Base-by-base conservation (phyloP, 2,113 vertebrate species). In the Recurvirostra avosetta region DNA sequence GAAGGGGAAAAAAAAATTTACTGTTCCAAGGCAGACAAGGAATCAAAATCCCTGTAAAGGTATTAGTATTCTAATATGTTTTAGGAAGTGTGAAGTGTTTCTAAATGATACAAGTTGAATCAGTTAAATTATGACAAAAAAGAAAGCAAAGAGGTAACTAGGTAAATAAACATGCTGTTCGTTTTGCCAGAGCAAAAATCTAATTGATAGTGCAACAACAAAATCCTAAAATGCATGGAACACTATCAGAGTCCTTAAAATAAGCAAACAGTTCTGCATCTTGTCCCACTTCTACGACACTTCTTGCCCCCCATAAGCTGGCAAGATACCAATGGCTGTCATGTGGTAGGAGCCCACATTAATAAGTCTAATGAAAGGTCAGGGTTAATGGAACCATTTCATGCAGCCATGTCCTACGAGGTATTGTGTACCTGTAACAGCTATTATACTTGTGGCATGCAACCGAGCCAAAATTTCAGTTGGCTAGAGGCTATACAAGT, bases 1-100 rank as follows among this genome's bases (percentile, higher is more conserved):
- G 45, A 73, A 56, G 0, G 4, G 14, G 18, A 1, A 1, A 0
- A 4, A 15, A 4, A 40, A 61, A 26, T 5, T 3, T 19, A 40
- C 27, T 25, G 25, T 50, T 74, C 47, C 11, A 15, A 88, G 40
- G 49, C 47, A 94, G 16, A 72, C 8, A 84, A 76, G 12, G 12
- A 79, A 89, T 19, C n/a, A 45, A 68, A 79, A 71, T 29, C 4
- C 55, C 34, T 61, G 16, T 30, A 58, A 74, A 70, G 13, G 5
- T 38, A 65, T 9, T n/a, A 6, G 52, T 45, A 45, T 22, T 72
- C 9, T 29, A 67, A 6, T 15, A 90, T 5, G 3, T 61, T 81
- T 32, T 15, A 70, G 20, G 36, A 92, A 77, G 50, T 12, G 6
- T 21, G 2, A 92, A 83, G 16, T 27, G 4, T 52, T 32, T 61